Percentiles rank a stretch among this genome's conserved stretches.
Evolutionary conservation across 2,113 vertebrate genomes (phyloP).

Genomic region (Tragelaphus scriptus): DNA sequence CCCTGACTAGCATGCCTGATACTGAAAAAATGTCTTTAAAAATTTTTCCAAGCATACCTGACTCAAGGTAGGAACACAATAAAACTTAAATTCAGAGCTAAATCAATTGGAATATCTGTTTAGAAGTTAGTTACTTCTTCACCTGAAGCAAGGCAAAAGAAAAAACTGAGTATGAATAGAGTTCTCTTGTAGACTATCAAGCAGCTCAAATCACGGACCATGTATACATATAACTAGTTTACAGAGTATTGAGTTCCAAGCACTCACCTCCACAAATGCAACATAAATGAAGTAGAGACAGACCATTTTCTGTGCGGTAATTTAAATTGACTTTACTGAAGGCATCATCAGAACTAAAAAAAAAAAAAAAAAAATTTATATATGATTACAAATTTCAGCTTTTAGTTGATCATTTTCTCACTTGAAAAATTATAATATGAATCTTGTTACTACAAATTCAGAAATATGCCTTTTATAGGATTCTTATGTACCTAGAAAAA

Average conservation of each 20-base stretch:
- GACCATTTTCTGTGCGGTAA: constrained; percentile 90
- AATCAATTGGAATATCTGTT: background rate
- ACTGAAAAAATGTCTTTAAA: background rate
- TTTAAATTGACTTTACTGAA: constrained; percentile 94
- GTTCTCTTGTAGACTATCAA: background rate
- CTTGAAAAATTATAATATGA: constrained; percentile 32
- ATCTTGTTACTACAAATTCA: background rate
- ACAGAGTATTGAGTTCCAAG: constrained; percentile 7
- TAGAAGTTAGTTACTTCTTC: accelerated
- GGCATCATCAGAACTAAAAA: constrained; percentile 92
- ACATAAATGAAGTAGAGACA: constrained; percentile 94
- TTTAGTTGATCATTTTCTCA: constrained; percentile 17
- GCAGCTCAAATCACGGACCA: background rate
- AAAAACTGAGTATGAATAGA: background rate
- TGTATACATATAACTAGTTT: background rate
- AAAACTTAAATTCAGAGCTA: background rate
- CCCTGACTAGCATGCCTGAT: background rate
- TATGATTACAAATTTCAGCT: constrained; percentile 30
- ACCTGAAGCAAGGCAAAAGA: background rate
- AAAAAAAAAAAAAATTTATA: constrained; percentile 53
- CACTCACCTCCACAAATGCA: constrained; percentile 90
- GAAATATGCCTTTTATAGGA: background rate
- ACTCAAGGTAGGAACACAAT: background rate
- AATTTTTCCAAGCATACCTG: background rate
- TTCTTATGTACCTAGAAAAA: background rate